A percentile compares a stretch with the other conserved stretches of the same genome.
phyloP scores from a whole-genome alignment of 2,797 vertebrate species.

The Poeciliopsis paucimaculata region DNA sequence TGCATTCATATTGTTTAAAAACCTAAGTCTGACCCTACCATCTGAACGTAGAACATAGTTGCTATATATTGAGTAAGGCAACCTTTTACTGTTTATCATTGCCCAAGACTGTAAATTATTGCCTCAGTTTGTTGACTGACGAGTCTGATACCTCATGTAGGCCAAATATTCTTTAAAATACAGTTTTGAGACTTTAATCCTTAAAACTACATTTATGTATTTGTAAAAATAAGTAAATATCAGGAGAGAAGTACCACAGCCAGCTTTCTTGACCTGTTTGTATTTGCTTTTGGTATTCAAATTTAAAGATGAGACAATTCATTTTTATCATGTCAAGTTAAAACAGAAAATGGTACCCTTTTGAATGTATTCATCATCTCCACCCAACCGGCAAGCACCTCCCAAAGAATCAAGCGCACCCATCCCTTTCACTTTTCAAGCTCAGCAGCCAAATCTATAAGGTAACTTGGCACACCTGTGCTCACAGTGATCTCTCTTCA shows the following conservation, averaged over 20 bases:
- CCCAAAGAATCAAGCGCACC: no score
- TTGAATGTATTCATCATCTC: no score
- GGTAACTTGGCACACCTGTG: no score
- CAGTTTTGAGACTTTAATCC: background rate
- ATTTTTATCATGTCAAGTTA: background rate
- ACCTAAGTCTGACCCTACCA: background rate
- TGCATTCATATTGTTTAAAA: background rate
- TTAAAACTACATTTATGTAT: background rate
- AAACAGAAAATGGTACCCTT: no score
- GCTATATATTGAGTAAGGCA: background rate
- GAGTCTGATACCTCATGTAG: background rate
- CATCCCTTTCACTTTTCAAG: no score
- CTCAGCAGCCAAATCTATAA: no score
- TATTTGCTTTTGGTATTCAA: background rate
- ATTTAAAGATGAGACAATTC: background rate
- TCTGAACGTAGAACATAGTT: background rate
- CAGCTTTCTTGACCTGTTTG: background rate
- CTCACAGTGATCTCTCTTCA: no score
- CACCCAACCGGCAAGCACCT: no score
- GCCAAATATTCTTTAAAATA: background rate
- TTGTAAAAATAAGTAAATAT: background rate
- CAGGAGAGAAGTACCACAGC: background rate
- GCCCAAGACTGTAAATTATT: background rate
- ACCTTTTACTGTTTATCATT: background rate
- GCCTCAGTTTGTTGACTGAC: background rate